Percentiles rank a stretch among this genome's conserved stretches.
Conservation (phyloP, 2,113 vertebrate genomes). For the Barbus barbus region DNA sequence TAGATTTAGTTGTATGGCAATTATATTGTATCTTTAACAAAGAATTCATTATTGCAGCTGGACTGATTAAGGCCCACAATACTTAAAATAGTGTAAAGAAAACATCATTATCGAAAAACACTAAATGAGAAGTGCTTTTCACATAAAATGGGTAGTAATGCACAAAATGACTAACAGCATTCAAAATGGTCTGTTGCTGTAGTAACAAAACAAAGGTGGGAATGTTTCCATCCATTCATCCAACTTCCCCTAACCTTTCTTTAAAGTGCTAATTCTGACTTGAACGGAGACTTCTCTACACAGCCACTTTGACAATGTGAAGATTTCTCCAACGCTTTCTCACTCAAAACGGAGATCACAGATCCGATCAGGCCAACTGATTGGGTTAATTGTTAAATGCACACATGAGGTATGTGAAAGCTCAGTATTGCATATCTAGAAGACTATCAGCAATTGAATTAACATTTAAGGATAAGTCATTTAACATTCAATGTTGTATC, state of each 20-base stretch:
- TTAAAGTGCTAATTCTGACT: constrained; percentile 60
- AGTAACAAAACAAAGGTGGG: constrained; percentile 59
- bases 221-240: constrained; percentile 54
- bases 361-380: constrained; percentile 45
- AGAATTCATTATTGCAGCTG: constrained; percentile 5
- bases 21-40: background rate
- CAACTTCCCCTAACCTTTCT: constrained; percentile 36
- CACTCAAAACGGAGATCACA: constrained; percentile 28
- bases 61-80: constrained; percentile 32
- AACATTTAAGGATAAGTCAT: constrained; percentile 36
- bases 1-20: background rate
- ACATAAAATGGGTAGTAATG: constrained; percentile 46
- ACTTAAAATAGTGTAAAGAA: constrained; percentile 39
- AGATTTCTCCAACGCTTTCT: constrained; percentile 15
- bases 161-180: constrained; percentile 56
- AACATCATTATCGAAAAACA: constrained; percentile 17
- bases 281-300: constrained; percentile 37
- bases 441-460: constrained; percentile 35
- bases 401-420: constrained; percentile 58
- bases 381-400: constrained; percentile 49
- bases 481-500: constrained; percentile 53
- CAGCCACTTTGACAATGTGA: constrained; percentile 43
- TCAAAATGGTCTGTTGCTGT: constrained; percentile 52
- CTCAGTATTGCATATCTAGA: constrained; percentile 56
- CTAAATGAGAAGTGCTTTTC: background rate